phyloP scores from a whole-genome alignment of 2,113 vertebrate genomes.

The Alligator sinensis region DNA sequence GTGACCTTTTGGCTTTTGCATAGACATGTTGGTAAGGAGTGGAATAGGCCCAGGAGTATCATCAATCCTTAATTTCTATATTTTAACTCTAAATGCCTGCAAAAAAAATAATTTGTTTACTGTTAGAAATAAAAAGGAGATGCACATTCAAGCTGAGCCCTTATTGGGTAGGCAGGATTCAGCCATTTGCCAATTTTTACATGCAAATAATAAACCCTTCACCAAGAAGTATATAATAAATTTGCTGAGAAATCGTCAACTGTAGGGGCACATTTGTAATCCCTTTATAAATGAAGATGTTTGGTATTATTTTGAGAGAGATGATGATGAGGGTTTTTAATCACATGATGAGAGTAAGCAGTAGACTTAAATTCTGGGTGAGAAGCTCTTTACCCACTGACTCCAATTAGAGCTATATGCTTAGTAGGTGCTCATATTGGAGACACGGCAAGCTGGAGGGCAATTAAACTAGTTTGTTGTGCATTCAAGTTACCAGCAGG shows the following conservation, averaged over 20 bases:
- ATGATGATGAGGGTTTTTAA: not conserved
- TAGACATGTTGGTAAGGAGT: not conserved
- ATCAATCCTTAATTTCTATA: not conserved
- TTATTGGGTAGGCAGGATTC: not conserved
- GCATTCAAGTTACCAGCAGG: not conserved
- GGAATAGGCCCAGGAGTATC: not conserved
- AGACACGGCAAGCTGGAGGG: not conserved
- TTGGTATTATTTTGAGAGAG: not conserved
- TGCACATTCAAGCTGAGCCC: not conserved
- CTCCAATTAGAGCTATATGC: not conserved
- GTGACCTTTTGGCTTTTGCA: not conserved
- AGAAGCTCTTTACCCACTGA: not conserved
- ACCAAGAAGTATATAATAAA: not conserved
- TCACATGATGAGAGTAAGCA: not conserved
- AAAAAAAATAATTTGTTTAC: not conserved
- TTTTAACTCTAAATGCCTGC: not conserved
- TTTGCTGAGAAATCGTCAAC: not conserved
- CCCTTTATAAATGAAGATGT: not conserved
- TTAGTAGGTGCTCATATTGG: not conserved
- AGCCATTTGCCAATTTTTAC: constrained; percentile 5
- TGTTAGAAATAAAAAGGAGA: not conserved
- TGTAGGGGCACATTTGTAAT: not conserved
- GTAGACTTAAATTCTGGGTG: not conserved
- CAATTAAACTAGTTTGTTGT: not conserved
- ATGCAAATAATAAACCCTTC: not conserved